A percentile compares a stretch with the other conserved stretches of the same genome.
phyloP scores from a whole-genome alignment of 2,797 vertebrate genomes.

The Pseudochaenichthys georgianus region DNA sequence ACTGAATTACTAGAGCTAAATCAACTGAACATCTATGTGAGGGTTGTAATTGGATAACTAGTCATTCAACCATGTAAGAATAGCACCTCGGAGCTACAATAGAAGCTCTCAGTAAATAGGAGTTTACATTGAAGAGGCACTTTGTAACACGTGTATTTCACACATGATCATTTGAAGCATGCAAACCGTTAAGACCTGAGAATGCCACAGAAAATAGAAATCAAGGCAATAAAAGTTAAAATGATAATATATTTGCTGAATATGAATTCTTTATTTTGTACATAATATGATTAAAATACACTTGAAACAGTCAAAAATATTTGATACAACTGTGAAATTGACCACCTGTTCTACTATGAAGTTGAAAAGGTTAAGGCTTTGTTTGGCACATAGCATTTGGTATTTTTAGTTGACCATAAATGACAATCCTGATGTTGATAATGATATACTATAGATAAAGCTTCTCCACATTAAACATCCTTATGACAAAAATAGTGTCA shows the following conservation, averaged over 20 bases:
- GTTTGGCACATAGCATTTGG: not conserved
- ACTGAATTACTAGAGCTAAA: slow-evolving; percentile 3
- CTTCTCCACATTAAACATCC: slow-evolving; percentile 6
- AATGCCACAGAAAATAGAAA: slow-evolving; percentile 35
- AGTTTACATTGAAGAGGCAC: not conserved
- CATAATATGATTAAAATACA: slow-evolving; percentile 4
- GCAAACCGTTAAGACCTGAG: slow-evolving; percentile 59
- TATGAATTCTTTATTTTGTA: slow-evolving; percentile 12
- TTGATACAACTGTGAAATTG: not conserved
- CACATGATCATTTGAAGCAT: slow-evolving; percentile 17
- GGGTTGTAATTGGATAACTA: slow-evolving; percentile 15
- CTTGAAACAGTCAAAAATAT: not conserved
- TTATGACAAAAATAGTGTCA: not conserved
- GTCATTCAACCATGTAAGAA: slow-evolving; percentile 11
- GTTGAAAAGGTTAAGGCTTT: not conserved
- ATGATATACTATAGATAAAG: not conserved
- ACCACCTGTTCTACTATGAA: not conserved
- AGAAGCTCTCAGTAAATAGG: slow-evolving; percentile 21
- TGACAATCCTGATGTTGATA: not conserved
- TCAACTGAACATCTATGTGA: slow-evolving; percentile 3
- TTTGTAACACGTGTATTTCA: slow-evolving; percentile 7
- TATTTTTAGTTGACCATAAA: not conserved
- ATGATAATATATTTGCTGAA: slow-evolving; percentile 11
- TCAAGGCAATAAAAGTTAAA: slow-evolving; percentile 3
- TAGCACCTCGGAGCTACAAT: slow-evolving; percentile 57